Conservation (phyloP, 2,888 invertebrate genomes). For the Drosophila fulvimacula region DNA sequence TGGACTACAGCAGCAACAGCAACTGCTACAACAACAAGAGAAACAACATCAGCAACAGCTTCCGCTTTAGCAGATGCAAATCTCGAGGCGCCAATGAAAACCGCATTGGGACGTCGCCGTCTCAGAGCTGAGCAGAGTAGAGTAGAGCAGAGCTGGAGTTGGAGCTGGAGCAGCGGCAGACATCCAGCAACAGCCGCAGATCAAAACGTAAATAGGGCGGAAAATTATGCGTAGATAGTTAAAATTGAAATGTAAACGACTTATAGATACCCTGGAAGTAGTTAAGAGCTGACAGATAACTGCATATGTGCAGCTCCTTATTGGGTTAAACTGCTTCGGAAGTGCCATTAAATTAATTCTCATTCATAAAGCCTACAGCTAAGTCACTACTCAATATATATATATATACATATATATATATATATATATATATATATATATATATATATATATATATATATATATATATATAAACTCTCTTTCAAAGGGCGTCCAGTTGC, state of each 20-base stretch:
- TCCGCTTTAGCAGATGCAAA: constrained; percentile 61
- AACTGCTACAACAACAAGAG: neutral
- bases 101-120: constrained; percentile 48
- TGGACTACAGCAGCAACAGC: constrained; percentile 11
- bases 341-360: too few species aligned
- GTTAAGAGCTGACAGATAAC: too few species aligned
- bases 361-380: too few species aligned
- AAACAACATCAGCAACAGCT: constrained; percentile 24
- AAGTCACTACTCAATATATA: neutral
- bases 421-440: too few species aligned
- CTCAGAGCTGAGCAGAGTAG: constrained; percentile 15
- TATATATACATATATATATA: too few species aligned
- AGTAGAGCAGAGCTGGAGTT: too few species aligned
- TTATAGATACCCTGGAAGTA: neutral
- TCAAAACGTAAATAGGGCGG: constrained; percentile 69
- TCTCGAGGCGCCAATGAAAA: constrained; percentile 59
- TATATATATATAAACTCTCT: too few species aligned
- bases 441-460: too few species aligned
- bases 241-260: constrained; percentile 40
- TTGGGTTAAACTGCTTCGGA: too few species aligned
- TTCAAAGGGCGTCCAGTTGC: neutral
- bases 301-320: too few species aligned
- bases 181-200: constrained; percentile 28
- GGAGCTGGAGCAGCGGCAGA: constrained; percentile 1
- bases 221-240: constrained; percentile 72